A percentile compares a stretch with the other conserved stretches of the same genome.
phyloP scores from a whole-genome alignment of 2,797 vertebrate genomes.

The Erithacus rubecula region DNA sequence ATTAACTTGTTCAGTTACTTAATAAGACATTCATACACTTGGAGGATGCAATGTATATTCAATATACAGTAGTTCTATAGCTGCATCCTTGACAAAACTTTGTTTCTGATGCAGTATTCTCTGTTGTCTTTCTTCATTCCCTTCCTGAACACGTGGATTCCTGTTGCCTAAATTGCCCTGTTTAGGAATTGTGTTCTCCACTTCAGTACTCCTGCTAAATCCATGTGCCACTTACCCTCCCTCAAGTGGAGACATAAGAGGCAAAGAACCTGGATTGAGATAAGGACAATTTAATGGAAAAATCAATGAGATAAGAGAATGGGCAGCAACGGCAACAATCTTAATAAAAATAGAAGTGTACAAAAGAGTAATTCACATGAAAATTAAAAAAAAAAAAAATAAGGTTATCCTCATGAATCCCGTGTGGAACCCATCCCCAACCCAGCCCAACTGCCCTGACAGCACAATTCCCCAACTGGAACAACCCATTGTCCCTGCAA shows the following conservation, averaged over 20 bases:
- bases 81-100: not conserved
- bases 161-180: not conserved
- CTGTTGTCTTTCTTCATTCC: not conserved
- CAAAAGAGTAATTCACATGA: not conserved
- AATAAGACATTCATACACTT: not conserved
- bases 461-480: not conserved
- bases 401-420: no score
- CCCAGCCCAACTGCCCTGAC: not conserved
- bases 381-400: not conserved
- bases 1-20: not conserved
- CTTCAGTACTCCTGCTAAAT: not conserved
- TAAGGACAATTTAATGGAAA: not conserved
- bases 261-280: rapidly evolving
- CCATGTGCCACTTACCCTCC: no score
- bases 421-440: not conserved
- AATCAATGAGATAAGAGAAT: not conserved
- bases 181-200: not conserved
- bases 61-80: not conserved
- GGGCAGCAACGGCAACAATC: not conserved
- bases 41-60: not conserved
- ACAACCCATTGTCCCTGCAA: not conserved
- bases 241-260: not conserved
- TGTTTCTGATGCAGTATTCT: not conserved
- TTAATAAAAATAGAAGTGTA: not conserved
- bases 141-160: not conserved